These are phyloP conservation scores for Euphydryas editha DNA, from an alignment of 2,888 invertebrate species.

Conservation along the genomic window DNA sequence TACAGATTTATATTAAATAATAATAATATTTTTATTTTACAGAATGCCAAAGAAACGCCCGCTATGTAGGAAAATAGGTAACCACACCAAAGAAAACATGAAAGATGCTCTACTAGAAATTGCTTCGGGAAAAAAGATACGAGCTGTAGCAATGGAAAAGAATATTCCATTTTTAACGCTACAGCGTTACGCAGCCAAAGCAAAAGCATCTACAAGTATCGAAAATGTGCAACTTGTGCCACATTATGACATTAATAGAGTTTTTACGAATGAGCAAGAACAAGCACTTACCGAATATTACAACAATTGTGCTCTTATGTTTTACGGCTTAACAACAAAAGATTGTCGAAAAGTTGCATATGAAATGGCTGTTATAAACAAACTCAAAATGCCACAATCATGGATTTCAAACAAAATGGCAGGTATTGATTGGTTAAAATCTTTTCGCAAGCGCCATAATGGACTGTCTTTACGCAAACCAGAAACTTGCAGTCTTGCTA, in stretches of 20 bases:
- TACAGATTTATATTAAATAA: conserved; percentile 6
- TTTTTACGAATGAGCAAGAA: conserved; percentile 1
- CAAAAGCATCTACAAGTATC: conserved; percentile 8
- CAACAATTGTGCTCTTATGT: conserved; percentile 41
- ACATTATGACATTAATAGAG: not conserved
- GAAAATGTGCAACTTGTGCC: not conserved
- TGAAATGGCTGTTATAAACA: conserved; percentile 2
- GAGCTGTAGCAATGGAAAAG: conserved; percentile 9
- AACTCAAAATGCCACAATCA: not conserved
- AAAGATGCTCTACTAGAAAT: conserved; percentile 11
- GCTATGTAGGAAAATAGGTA: conserved; percentile 11
- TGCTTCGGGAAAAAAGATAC: conserved; percentile 12
- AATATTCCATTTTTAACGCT: conserved; percentile 19
- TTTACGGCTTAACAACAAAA: conserved; percentile 2
- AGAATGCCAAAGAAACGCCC: conserved; percentile 17
- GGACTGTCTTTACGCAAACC: not conserved
- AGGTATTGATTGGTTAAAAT: conserved; percentile 1
- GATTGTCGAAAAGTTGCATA: not conserved
- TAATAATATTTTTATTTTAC: not conserved
- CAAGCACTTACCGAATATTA: conserved; percentile 2
- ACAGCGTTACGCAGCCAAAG: conserved; percentile 10
- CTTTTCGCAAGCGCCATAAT: not conserved
- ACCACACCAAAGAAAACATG: conserved; percentile 16
- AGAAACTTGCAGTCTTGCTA: not conserved
- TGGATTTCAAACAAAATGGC: not conserved